Base-by-base conservation (phyloP, 1,140 invertebrate species). In the Magallana ariakensis region DNA sequence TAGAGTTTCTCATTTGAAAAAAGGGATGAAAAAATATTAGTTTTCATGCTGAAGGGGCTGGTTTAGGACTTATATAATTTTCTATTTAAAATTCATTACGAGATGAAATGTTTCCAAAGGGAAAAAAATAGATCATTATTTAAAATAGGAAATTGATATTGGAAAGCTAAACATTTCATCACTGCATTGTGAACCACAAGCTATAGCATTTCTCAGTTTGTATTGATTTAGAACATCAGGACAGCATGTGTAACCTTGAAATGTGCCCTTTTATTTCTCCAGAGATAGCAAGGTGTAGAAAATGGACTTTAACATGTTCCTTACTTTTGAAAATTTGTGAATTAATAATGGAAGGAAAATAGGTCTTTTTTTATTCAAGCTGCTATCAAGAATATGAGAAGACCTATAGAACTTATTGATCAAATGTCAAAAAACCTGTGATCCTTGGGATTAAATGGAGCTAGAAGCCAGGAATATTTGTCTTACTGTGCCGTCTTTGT, bases 351-450 rank as follows among this genome's bases (percentile, higher is more conserved):
- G 22, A 26, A 70, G 22, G 22, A 19, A 33, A 33, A 33, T 26
- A 33, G 26, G 10, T 26, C 33, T 70, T 70, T 70, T 70, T 70
- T 46, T 26, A 33, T 11, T 26, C 66, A 26, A 13, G 22, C 66
- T 70, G 10, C 66, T 70, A 70, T 70, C 66, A 70, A 9, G 19
- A 70, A 70, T 33, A 70, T 70, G 22, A 70, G 22, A 70, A 70
- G 22, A 70, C 8, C 33, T 33, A 4, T 33, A 33, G 33, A 33
- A 70, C 66, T 70, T 70, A 70, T 70, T 70, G 66, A 70, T 70
- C 66, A 70, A 70, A 70, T 70, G 66, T 70, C 66, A 70, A 22
- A 70, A 70, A 70, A 70, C 22, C 22, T 9, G 10, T 70, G 66
- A 70, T 70, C 66, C 22, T 33, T 33, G 22, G 66, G 66, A 70